phyloP scores from a whole-genome alignment of 2,797 vertebrate genomes.

The Melanotaenia pygmaea region DNA sequence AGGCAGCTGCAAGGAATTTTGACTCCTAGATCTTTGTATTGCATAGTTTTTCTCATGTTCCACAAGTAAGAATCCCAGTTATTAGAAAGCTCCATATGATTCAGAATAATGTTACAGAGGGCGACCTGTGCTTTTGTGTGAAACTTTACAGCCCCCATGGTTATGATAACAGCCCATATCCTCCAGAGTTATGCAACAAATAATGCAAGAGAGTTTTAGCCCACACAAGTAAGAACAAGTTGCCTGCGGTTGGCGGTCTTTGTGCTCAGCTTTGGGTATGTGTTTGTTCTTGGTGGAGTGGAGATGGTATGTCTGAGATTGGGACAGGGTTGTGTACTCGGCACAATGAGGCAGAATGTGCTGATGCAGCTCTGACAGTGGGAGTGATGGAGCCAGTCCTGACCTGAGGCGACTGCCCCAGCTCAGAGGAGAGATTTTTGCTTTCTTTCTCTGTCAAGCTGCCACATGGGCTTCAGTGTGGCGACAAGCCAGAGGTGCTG shows the following conservation, averaged over 20 bases:
- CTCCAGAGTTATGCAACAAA: conserved; percentile 15
- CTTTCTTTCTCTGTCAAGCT: conserved; percentile 39
- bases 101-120: background rate
- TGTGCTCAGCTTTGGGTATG: conserved; percentile 17
- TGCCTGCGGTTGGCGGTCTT: background rate
- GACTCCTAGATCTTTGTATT: conserved; percentile 9
- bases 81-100: conserved; percentile 8
- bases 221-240: conserved; percentile 34
- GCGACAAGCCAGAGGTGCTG: conserved; percentile 20
- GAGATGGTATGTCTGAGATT: conserved; percentile 11
- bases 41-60: conserved; percentile 3
- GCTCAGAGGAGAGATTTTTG: conserved; percentile 44
- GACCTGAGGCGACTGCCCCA: conserved; percentile 42
- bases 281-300: conserved; percentile 35
- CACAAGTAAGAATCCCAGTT: conserved; percentile 8
- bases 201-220: background rate
- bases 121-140: background rate
- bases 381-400: conserved; percentile 53
- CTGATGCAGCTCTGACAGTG: conserved; percentile 57
- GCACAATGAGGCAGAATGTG: conserved; percentile 69
- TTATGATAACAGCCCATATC: background rate
- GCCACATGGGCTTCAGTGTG: conserved; percentile 26
- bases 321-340: conserved; percentile 19
- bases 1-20: conserved; percentile 38
- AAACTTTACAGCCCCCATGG: background rate